These are phyloP conservation scores for Pectinophora gossypiella DNA, from an alignment of 1,140 invertebrate species.

Conservation along the genomic window DNA sequence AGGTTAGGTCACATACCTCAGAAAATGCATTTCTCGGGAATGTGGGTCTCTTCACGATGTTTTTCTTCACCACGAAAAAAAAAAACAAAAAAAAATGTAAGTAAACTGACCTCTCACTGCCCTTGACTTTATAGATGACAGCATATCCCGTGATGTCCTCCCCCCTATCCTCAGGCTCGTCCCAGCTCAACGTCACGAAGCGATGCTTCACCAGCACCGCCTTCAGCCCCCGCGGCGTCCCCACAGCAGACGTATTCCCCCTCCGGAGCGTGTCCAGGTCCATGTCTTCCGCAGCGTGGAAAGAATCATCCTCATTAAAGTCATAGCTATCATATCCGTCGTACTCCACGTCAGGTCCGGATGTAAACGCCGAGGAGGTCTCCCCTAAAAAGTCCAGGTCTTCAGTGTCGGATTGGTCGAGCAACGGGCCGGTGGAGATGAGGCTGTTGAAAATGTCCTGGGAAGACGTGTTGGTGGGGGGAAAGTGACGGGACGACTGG, in stretches of 20 bases:
- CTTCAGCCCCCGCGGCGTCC: constrained; percentile 32
- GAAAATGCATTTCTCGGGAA: too few relatives aligned
- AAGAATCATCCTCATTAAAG: constrained; percentile 29
- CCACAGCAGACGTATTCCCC: constrained; percentile 38
- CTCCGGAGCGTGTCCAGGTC: constrained; percentile 22
- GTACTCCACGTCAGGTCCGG: constrained; percentile 39
- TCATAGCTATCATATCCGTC: constrained; percentile 23
- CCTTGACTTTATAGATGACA: constrained; percentile 51
- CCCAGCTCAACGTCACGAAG: constrained; percentile 64
- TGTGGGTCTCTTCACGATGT: too few relatives aligned
- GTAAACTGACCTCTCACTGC: constrained; percentile 50
- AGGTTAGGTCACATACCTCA: too few relatives aligned
- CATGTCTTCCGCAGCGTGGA: constrained; percentile 45
- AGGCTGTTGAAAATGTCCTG: constrained; percentile 33
- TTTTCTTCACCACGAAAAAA: too few relatives aligned
- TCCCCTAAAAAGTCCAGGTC: constrained; percentile 70
- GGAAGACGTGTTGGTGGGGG: constrained; percentile 18
- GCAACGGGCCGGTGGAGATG: constrained; percentile 12
- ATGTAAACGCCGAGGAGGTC: constrained; percentile 63
- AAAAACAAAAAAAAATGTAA: constrained; percentile 11
- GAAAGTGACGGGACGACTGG: neutral
- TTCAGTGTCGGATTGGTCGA: constrained; percentile 25
- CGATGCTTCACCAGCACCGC: constrained; percentile 64
- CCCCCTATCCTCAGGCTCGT: constrained; percentile 33
- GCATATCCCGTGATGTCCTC: constrained; percentile 48